phyloP scores from a whole-genome alignment of 2,888 invertebrate species.

The Baccha elongata region DNA sequence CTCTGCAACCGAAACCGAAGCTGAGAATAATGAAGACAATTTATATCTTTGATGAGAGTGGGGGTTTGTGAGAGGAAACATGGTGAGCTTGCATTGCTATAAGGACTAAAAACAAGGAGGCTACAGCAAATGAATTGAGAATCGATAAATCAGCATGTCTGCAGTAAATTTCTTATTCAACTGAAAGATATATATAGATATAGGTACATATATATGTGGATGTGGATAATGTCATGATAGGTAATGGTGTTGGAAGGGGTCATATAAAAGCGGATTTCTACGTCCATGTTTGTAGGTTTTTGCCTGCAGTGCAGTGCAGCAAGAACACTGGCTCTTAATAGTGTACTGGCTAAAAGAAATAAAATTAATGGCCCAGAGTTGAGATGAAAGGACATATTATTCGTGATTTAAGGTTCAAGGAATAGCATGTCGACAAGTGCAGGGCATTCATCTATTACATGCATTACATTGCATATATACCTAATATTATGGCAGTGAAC shows the following conservation, averaged over 20 bases:
- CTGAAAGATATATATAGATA: constrained; percentile 48
- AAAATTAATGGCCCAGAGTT: constrained; percentile 61
- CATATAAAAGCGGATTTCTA: constrained; percentile 16
- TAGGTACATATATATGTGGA: background rate
- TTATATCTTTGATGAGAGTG: constrained; percentile 31
- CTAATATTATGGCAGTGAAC: constrained; percentile 36
- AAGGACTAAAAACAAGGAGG: constrained; percentile 17
- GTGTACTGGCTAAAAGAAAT: constrained; percentile 48
- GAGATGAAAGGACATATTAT: constrained; percentile 54
- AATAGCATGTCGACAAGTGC: constrained; percentile 63
- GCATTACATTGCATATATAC: too few species aligned
- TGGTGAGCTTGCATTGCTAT: background rate
- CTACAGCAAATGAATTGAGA: constrained; percentile 64
- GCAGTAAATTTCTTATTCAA: constrained; percentile 67
- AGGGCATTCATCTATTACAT: constrained; percentile 51
- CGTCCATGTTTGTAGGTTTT: constrained; percentile 43
- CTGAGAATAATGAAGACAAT: constrained; percentile 48
- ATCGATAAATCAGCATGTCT: constrained; percentile 70
- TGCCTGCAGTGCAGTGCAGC: constrained; percentile 49
- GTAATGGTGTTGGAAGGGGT: constrained; percentile 11
- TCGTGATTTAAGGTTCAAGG: constrained; percentile 57
- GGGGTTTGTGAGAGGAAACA: background rate
- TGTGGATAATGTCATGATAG: constrained; percentile 10
- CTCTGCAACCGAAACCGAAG: constrained; percentile 25
- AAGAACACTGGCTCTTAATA: constrained; percentile 50